These are phyloP conservation scores for Cephus spinipes DNA, from an alignment of 2,888 invertebrate genomes.

Conservation along the genomic window DNA sequence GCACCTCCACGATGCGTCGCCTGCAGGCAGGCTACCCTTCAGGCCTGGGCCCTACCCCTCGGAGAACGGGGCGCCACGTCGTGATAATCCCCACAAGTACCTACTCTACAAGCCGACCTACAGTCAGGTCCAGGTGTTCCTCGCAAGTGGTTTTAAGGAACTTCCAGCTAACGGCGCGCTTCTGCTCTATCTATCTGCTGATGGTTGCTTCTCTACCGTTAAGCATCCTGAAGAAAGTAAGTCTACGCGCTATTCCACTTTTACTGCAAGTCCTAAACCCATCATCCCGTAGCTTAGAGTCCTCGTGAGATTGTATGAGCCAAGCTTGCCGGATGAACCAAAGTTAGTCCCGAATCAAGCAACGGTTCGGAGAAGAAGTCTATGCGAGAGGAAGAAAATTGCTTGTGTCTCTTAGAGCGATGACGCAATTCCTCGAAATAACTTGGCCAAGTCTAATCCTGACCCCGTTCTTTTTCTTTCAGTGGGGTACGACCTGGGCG, in stretches of 20 bases:
- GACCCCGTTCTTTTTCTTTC: conserved; percentile 26
- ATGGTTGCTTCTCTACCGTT: conserved; percentile 84
- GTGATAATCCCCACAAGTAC: conserved; percentile 97
- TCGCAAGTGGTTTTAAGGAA: conserved; percentile 93
- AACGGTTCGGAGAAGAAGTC: background rate
- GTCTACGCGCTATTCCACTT: conserved; percentile 49
- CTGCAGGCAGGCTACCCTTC: conserved; percentile 76
- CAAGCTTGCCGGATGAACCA: background rate
- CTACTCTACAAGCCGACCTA: conserved; percentile 95
- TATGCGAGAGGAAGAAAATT: background rate
- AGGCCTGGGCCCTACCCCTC: conserved; percentile 70
- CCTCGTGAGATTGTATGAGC: background rate
- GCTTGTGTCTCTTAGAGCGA: background rate
- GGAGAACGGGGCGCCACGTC: conserved; percentile 80
- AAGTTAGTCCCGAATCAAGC: background rate
- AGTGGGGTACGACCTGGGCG: conserved; percentile 93
- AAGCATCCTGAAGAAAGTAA: conserved; percentile 92
- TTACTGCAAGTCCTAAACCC: background rate
- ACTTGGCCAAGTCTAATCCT: background rate
- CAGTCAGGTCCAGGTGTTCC: conserved; percentile 92
- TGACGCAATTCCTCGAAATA: conserved; percentile 2
- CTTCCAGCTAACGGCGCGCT: conserved; percentile 91
- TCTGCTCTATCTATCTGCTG: conserved; percentile 93
- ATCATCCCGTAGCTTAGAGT: background rate
- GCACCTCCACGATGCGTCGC: conserved; percentile 79